phyloP scores from a whole-genome alignment of 2,113 vertebrate species.

The Raja brachyura region DNA sequence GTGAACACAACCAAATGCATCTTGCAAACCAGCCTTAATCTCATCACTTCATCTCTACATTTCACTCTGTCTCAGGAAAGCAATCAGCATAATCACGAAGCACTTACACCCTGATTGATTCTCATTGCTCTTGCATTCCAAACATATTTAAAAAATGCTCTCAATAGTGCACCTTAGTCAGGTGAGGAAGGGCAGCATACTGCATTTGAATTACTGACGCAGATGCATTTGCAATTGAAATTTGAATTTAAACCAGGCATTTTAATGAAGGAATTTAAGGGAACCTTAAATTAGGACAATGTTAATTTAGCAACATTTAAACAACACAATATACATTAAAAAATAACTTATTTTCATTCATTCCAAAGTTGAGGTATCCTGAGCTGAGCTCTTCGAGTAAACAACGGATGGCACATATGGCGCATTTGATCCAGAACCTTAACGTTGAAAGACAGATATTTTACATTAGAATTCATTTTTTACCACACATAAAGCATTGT shows the following conservation, averaged over 20 bases:
- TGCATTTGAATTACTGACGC: neutral
- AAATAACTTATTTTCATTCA: neutral
- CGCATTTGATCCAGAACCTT: neutral
- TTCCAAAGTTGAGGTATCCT: neutral
- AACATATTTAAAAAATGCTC: neutral
- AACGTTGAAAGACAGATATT: neutral
- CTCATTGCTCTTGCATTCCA: too few species aligned
- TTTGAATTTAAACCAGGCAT: too few species aligned
- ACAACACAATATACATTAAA: neutral
- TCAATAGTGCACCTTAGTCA: neutral
- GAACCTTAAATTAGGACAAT: neutral
- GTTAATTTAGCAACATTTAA: neutral
- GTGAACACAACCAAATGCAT: too few species aligned
- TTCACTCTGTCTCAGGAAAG: too few species aligned
- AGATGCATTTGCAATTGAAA: too few species aligned
- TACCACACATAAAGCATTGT: neutral
- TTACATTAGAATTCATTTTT: neutral
- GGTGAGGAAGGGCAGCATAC: too few species aligned
- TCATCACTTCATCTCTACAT: too few species aligned
- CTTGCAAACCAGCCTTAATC: too few species aligned
- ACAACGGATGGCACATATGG: neutral
- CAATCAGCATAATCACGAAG: too few species aligned
- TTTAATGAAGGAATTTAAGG: neutral
- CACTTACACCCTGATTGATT: too few species aligned
- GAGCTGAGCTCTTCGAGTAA: neutral